Percentiles rank a stretch among this genome's conserved stretches.
Conservation (phyloP, 2,113 vertebrate species). For the Alaudala cheleensis region DNA sequence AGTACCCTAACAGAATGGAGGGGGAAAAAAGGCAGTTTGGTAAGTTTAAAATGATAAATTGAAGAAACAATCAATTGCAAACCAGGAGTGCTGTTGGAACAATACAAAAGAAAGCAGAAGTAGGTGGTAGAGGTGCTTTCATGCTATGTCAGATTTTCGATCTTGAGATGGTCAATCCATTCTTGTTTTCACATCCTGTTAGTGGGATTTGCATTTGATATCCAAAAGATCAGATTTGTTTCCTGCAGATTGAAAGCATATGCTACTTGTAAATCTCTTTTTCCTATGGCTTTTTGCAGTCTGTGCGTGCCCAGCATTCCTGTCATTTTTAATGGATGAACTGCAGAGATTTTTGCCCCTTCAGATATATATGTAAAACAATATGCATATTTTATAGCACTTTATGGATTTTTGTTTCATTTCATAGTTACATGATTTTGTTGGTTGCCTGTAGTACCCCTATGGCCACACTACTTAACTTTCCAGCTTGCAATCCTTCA, state of each 20-base stretch:
- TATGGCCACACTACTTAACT: background rate
- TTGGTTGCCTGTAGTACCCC: background rate
- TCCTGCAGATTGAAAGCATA: background rate
- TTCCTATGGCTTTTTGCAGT: background rate
- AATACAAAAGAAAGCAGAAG: background rate
- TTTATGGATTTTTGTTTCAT: background rate
- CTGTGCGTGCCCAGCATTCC: background rate
- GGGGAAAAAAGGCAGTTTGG: background rate
- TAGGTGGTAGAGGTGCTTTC: background rate
- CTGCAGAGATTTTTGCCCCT: background rate
- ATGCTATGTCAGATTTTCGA: background rate
- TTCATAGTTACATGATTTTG: background rate
- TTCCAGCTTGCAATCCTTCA: background rate
- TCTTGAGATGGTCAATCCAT: background rate
- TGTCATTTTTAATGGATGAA: background rate
- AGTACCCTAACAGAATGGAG: background rate
- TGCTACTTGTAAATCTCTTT: background rate
- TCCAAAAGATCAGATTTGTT: conserved; percentile 1
- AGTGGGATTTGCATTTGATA: conserved; percentile 1
- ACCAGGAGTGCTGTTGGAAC: background rate
- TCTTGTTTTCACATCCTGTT: background rate
- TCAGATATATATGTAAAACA: background rate
- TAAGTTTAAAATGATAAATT: background rate
- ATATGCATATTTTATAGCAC: background rate
- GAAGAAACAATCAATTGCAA: background rate